Evolutionary conservation across 2,113 vertebrate species (phyloP).

Genomic region (Psittacula cyanocephala): DNA sequence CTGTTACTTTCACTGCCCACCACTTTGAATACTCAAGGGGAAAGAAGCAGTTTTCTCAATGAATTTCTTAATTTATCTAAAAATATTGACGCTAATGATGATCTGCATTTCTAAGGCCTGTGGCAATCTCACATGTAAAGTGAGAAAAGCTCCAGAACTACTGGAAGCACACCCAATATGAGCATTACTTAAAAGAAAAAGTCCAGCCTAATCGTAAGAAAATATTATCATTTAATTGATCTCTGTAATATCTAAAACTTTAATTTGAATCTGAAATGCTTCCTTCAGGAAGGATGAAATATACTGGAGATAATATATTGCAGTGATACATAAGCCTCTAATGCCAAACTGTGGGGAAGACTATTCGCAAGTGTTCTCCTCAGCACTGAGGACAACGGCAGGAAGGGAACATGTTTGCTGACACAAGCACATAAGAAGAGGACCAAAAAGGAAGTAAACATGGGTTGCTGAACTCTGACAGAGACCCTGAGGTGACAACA

Average conservation of each 20-base stretch:
- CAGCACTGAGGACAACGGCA: background rate
- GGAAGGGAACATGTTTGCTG: conserved; percentile 9
- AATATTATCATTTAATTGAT: conserved; percentile 19
- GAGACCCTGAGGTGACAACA: background rate
- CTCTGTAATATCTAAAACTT: background rate
- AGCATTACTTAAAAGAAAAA: background rate
- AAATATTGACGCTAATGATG: background rate
- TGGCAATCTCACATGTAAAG: background rate
- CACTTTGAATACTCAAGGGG: background rate
- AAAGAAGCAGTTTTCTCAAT: background rate
- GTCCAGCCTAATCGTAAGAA: background rate
- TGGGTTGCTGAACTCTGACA: background rate
- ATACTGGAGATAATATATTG: background rate
- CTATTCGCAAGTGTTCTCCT: background rate
- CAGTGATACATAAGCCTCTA: background rate
- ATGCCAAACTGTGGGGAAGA: background rate
- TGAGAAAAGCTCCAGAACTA: background rate
- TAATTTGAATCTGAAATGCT: background rate
- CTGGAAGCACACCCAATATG: background rate
- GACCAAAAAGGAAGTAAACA: conserved; percentile 5
- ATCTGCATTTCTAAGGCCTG: background rate
- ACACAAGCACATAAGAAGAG: background rate
- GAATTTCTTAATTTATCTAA: background rate
- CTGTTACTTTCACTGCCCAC: background rate
- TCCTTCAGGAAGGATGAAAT: background rate